Base-by-base conservation (phyloP, 2,113 vertebrate genomes). In the Mesocricetus auratus region DNA sequence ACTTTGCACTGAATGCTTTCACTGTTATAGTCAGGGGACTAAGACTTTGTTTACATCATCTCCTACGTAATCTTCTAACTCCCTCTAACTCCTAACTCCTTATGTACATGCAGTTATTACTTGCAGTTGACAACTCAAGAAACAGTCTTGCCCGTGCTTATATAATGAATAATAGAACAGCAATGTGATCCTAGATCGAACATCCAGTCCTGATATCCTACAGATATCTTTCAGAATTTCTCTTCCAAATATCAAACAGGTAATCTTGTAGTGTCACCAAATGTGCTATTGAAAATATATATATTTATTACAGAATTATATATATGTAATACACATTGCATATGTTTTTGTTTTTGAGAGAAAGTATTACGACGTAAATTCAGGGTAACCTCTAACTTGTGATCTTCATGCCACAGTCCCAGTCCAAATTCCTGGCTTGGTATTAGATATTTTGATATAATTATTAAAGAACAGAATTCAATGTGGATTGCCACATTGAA, bases 61-160 rank as follows among this genome's bases (percentile, higher is more conserved):
- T 86, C 42, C 39, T 39, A 47, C 53, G 8, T 90, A 69, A 86
- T 96, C 68, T 91, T 69, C 66, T 75, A 94, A 74, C 11, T 64
- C 15, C 47, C 5, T 58, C 66, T 75, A 94, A 74, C 11, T 64
- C 15, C 47, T n/a, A n/a, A n/a, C 5, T 58, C 0, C 53, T 53
- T 92, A 45, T 82, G 36, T 96, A 56, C 86, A 29, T 89, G 77
- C 22, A 58, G 1, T 91, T 92, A 88, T 83, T 93, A 94, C 77
- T 87, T 53, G 21, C n/a, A 89, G 31, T 93, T 96, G 73, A 39
- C 47, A 75, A 22, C 31, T 62, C 15, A 92, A 47, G 82, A 97
- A 93, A 75, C 60, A 73, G 45, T 78, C 58, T 94, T 93, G 71
- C 1, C 39, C 13, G 7, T 39, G 16, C 26, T 91, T 26, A 36